Base-by-base conservation (phyloP, 2,113 vertebrate species). In the Microtus ochrogaster region DNA sequence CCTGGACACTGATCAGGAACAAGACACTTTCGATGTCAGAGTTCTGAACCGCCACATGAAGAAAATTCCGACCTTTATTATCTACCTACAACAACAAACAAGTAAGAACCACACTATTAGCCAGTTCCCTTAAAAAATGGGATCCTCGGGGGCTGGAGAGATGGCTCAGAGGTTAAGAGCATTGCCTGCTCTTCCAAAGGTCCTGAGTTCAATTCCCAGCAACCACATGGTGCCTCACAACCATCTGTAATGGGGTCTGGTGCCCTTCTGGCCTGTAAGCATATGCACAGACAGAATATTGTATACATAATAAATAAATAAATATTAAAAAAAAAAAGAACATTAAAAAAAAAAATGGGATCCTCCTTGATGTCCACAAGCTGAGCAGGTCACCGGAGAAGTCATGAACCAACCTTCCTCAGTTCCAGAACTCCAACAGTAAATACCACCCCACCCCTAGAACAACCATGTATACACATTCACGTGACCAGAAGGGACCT, bases 1-100 rank as follows among this genome's bases (percentile, higher is more conserved):
- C 99, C 97, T 99, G 99, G 52, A 99, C 99, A 0, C 99, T 99
- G 97, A 99, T 99, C 89, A 99, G 98, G 98, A 99, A 99, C 58
- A 99, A 98, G 90, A 99, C 99, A 2, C 99, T 99, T 98, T 99
- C 99, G 0, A 99, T 99, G 96, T 99, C 99, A 0, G 99, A 99
- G 96, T 99, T 99, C 98, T 99, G 99, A 91, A 99, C 99, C 0
- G 99, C 99, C 76, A 99, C 98, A 0, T 99, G 99, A 5, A 99
- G 99, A 95, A 99, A 99, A 95, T 99, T 99, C 55, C 99, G 99
- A 28, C 99, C 99, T 97, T 99, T 99, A 93, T 99, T 99, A 97
- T 99, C 99, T 82, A 99, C 99, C 99, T 99, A 94, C 0, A 21
- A 95, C 92, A 97, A 16, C 2, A 66, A 85, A 78, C 19, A n/a